Conservation (phyloP, 2,888 invertebrate species). For the Drosophila dives region DNA sequence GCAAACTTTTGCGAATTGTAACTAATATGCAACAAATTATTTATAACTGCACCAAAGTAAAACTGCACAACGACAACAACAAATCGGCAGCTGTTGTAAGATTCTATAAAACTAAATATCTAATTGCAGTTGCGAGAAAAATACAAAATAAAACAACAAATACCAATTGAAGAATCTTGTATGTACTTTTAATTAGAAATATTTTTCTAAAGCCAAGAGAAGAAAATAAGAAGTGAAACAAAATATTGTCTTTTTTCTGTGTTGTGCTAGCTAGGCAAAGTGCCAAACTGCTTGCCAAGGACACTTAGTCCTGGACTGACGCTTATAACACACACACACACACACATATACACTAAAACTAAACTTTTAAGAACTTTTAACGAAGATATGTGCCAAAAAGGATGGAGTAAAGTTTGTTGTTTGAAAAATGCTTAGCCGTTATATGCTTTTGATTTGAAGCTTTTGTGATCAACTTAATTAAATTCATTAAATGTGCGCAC, state of each 20-base stretch:
- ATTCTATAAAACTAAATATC: conserved; percentile 50
- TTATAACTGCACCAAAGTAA: conserved; percentile 11
- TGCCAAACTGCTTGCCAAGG: conserved; percentile 56
- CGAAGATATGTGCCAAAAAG: conserved; percentile 61
- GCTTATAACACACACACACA: conserved; percentile 3
- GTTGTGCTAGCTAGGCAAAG: conserved; percentile 54
- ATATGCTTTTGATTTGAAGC: conserved; percentile 57
- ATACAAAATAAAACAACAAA: conserved; percentile 7
- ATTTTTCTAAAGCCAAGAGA: conserved; percentile 61
- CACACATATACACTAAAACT: conserved; percentile 36
- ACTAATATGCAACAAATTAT: conserved; percentile 55
- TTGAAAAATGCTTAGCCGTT: conserved; percentile 64
- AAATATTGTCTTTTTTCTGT: conserved; percentile 32
- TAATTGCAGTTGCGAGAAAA: conserved; percentile 46
- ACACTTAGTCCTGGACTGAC: conserved; percentile 46
- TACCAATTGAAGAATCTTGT: conserved; percentile 56
- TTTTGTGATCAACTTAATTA: conserved; percentile 76
- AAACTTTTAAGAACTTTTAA: conserved; percentile 74
- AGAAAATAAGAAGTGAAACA: conserved; percentile 4
- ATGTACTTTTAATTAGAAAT: conserved; percentile 74
- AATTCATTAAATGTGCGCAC: conserved; percentile 66
- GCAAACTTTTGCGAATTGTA: conserved; percentile 52
- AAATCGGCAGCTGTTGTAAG: conserved; percentile 18
- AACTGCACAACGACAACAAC: conserved; percentile 7
- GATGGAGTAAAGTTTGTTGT: conserved; percentile 49